Evolutionary conservation across 2,113 vertebrate species (phyloP).

Genomic region (Podilymbus podiceps): DNA sequence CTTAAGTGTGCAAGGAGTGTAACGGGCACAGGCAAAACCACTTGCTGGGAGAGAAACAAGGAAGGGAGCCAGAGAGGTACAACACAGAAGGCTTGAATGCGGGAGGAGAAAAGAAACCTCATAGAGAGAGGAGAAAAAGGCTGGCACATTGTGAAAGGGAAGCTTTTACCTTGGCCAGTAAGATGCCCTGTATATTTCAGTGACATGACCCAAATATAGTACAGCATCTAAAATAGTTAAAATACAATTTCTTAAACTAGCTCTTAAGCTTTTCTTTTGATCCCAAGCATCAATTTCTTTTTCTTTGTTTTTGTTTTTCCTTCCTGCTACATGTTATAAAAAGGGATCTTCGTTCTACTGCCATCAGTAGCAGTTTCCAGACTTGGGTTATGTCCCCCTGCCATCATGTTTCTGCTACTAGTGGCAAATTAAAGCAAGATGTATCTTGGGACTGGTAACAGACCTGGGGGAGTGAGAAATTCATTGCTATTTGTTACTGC

Average conservation of each 20-base stretch:
- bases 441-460: not conserved
- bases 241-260: not conserved
- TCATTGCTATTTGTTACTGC: not conserved
- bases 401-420: not conserved
- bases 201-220: not conserved
- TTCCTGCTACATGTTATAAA: not conserved
- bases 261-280: not conserved
- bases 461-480: not conserved
- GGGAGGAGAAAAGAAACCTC: not conserved
- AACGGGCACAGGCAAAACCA: not conserved
- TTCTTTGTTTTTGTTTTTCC: too few relatives aligned
- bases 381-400: not conserved
- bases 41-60: not conserved
- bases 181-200: not conserved
- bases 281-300: not conserved
- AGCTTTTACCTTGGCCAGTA: not conserved
- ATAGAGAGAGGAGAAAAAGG: not conserved
- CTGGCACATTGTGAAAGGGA: not conserved
- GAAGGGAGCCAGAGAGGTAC: not conserved
- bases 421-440: not conserved
- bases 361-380: not conserved
- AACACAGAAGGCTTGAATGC: not conserved
- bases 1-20: not conserved
- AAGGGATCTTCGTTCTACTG: not conserved
- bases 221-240: not conserved